Base-by-base conservation (phyloP, 2,113 vertebrate genomes). In the Chloropsis hardwickii region DNA sequence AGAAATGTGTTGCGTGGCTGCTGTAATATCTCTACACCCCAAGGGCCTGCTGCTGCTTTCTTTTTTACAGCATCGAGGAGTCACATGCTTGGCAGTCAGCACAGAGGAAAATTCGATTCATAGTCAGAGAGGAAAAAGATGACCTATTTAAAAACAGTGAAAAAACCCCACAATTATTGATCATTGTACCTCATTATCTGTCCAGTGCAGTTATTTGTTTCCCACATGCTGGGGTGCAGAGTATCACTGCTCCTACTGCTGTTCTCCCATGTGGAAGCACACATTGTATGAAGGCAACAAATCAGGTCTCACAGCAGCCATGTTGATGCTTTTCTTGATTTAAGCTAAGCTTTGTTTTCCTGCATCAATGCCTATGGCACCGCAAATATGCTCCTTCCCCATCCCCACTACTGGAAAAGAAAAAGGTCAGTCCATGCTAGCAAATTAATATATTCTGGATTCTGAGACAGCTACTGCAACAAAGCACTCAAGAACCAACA, bases 1-100 rank as follows among this genome's bases (percentile, higher is more conserved):
- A 96, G 65, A 85, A 62, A 65, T 93, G n/a, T 90, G 78, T 64
- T 89, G 92, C 23, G 74, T 97, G 94, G 92, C 92, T 96, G 80
- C 81, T 92, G 90, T 74, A 94, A 94, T 81, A 79, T 76, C 80
- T 83, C 67, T 53, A n/a, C 67, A 86, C 88, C 94, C 95, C 79
- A 87, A 86, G 92, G 93, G 84, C 92, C 91, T 95, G 81, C 94
- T 96, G 89, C 81, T 85, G 72, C 31, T 86, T 94, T 92, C 56
- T 92, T 65, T 94, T 95, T 73, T 77, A 48, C 45, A 90, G 88
- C 53, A 23, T 61, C 2, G 33, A 67, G 79, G 33, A 86, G 73
- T 96, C 94, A 96, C 88, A 95, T 91, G 86, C 70, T 94, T 94
- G 88, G 83, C 65, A 64, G 37, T 88, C 39, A 64, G 48, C 71